phyloP scores from a whole-genome alignment of 1,140 invertebrate genomes.

The Lordiphosa collinella region DNA sequence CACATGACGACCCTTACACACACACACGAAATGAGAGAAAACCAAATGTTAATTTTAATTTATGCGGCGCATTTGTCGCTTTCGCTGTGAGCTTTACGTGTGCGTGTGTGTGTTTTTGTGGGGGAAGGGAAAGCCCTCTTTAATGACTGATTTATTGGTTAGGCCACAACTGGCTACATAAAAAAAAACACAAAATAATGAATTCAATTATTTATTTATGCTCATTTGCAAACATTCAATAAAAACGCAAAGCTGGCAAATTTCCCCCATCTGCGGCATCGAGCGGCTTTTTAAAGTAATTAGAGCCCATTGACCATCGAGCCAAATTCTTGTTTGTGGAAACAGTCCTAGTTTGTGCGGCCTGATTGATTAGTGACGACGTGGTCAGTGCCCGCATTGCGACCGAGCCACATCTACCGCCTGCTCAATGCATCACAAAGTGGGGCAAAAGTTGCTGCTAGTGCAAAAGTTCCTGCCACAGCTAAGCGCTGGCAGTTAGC shows the following conservation, averaged over 20 bases:
- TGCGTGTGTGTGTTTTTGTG: background rate
- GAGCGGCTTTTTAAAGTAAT: slow-evolving; percentile 69
- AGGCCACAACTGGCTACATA: slow-evolving; percentile 20
- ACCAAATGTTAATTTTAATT: slow-evolving; percentile 73
- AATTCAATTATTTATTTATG: slow-evolving; percentile 69
- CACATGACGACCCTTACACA: slow-evolving; percentile 50
- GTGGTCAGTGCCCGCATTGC: slow-evolving; percentile 5
- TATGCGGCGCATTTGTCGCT: slow-evolving; percentile 72
- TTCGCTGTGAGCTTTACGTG: slow-evolving; percentile 34
- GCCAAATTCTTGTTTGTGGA: slow-evolving; percentile 41
- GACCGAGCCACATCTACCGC: background rate
- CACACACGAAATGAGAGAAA: slow-evolving; percentile 3
- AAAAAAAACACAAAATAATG: slow-evolving; percentile 20
- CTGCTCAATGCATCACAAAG: background rate
- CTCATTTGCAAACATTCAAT: slow-evolving; percentile 49
- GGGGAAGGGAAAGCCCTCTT: slow-evolving; percentile 34
- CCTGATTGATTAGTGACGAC: slow-evolving; percentile 8
- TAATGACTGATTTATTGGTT: slow-evolving; percentile 76
- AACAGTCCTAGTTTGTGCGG: slow-evolving; percentile 16
- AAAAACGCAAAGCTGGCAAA: slow-evolving; percentile 51
- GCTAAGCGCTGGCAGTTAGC: slow-evolving; percentile 47
- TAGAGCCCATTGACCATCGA: slow-evolving; percentile 53
- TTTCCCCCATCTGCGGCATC: slow-evolving; percentile 21
- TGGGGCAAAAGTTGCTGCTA: slow-evolving; percentile 2
- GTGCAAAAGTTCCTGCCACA: slow-evolving; percentile 34